These are phyloP conservation scores for Scaeva pyrastri DNA, from an alignment of 2,888 invertebrate species.

Conservation along the genomic window DNA sequence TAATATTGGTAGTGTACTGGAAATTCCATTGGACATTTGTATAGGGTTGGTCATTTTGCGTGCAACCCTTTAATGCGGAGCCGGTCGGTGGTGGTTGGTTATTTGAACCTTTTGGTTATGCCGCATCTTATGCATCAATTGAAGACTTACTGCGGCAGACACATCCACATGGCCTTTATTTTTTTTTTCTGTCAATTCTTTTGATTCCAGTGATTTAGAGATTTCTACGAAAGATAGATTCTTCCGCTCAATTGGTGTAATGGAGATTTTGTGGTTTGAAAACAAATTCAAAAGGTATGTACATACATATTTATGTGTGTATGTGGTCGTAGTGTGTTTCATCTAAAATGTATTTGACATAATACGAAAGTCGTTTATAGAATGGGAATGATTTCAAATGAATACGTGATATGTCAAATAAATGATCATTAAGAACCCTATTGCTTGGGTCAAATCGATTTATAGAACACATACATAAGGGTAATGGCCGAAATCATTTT, in stretches of 20 bases:
- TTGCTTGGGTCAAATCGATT: neutral
- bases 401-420: slow-evolving; percentile 23
- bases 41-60: slow-evolving; percentile 47
- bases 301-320: no score
- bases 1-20: neutral
- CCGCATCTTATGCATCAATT: slow-evolving; percentile 32
- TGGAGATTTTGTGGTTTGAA: slow-evolving; percentile 32
- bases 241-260: slow-evolving; percentile 42
- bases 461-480: neutral
- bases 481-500: slow-evolving; percentile 18
- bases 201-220: slow-evolving; percentile 31
- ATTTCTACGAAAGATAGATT: slow-evolving; percentile 15
- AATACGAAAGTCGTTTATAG: neutral
- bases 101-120: slow-evolving; percentile 16
- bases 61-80: slow-evolving; percentile 60
- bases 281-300: slow-evolving; percentile 31
- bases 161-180: slow-evolving; percentile 31
- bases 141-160: slow-evolving; percentile 41
- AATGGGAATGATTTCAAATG: slow-evolving; percentile 13
- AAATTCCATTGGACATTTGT: slow-evolving; percentile 29
- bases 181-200: slow-evolving; percentile 11
- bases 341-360: neutral
- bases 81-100: neutral
- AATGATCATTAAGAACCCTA: slow-evolving; percentile 4
- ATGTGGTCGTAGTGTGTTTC: neutral